These are phyloP conservation scores for Potorous gilbertii DNA, from an alignment of 2,797 vertebrate species.

Conservation along the genomic window DNA sequence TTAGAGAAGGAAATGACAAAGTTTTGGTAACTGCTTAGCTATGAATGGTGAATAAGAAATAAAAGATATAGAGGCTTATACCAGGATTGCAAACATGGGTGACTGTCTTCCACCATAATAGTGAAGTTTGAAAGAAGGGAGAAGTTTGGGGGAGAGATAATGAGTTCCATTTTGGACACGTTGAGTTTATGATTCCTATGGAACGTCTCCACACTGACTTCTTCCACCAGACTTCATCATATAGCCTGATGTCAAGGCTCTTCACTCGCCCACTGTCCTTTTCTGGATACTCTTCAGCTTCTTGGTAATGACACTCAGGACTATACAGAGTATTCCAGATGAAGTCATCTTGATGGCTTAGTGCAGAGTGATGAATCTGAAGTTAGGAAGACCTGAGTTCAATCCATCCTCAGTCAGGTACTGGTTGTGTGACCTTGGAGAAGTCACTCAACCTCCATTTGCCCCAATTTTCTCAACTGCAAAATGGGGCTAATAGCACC, in stretches of 20 bases:
- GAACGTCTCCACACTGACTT: not conserved
- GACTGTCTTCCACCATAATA: not conserved
- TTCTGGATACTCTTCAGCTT: not conserved
- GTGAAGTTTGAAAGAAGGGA: not conserved
- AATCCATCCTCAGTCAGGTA: not conserved
- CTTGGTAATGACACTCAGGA: not conserved
- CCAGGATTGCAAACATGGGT: not conserved
- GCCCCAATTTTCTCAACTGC: not conserved
- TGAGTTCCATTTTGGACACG: not conserved
- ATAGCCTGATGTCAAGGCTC: not conserved
- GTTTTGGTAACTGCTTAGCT: not conserved
- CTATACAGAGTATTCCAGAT: not conserved
- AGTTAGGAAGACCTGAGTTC: not conserved
- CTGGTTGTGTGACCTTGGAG: not conserved
- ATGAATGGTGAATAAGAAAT: not conserved
- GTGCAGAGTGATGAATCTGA: not conserved
- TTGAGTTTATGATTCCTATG: not conserved
- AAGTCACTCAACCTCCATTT: not conserved
- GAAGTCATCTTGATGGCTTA: not conserved
- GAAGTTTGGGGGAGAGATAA: not conserved
- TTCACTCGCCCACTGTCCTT: not conserved
- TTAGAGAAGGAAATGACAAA: not conserved
- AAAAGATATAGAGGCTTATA: not conserved
- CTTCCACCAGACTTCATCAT: not conserved
- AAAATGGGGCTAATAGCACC: not conserved